Percentiles rank a stretch among this genome's conserved stretches.
These are phyloP conservation scores for Phthorimaea operculella DNA, from an alignment of 1,140 invertebrate genomes.

Conservation along the genomic window DNA sequence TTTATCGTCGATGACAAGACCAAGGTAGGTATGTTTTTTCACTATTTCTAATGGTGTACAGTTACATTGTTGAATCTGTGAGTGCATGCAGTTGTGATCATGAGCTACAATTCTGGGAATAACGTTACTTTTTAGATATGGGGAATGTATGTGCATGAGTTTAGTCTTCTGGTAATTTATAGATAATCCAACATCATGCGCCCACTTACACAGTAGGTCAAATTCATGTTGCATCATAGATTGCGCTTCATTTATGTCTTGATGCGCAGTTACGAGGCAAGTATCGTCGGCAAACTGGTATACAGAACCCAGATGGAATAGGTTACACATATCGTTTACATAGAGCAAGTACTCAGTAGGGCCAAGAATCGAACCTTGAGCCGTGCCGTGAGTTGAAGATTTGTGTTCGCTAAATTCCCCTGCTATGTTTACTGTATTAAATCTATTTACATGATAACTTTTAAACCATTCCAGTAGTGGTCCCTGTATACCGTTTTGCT, in stretches of 20 bases:
- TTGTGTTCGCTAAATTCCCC: not conserved
- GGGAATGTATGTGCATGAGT: constrained; percentile 1
- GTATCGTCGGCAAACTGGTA: constrained; percentile 7
- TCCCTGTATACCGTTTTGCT: constrained; percentile 3
- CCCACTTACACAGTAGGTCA: not conserved
- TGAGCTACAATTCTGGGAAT: not conserved
- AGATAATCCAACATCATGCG: constrained; percentile 2
- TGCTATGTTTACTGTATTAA: not conserved
- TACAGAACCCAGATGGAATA: not conserved
- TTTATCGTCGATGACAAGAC: too few species aligned
- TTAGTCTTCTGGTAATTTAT: too few species aligned
- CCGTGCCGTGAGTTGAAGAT: not conserved
- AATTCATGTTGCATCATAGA: not conserved
- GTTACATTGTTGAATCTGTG: not conserved
- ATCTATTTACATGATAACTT: constrained; percentile 6
- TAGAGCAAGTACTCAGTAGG: too few species aligned
- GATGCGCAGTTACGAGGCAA: not conserved
- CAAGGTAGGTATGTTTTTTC: too few species aligned
- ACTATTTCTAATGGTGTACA: too few species aligned
- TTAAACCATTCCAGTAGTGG: constrained; percentile 1
- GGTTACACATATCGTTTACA: constrained; percentile 5
- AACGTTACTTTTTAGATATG: not conserved
- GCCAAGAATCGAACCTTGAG: constrained; percentile 3
- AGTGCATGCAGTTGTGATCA: not conserved
- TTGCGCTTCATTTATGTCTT: not conserved